Evolutionary conservation across 2,888 invertebrate species (phyloP).

Genomic region (Amiota minor): DNA sequence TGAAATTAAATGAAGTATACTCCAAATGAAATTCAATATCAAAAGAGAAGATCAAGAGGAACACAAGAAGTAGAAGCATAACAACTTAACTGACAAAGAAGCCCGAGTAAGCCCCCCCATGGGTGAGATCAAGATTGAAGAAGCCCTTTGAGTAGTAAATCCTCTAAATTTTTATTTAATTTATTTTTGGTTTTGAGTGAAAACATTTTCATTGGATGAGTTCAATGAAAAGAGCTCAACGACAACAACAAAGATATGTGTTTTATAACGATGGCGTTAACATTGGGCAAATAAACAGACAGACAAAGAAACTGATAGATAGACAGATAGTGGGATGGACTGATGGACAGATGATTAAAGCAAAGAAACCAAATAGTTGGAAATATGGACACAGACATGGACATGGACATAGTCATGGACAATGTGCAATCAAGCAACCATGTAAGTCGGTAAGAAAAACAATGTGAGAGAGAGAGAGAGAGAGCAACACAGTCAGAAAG

Average conservation of each 20-base stretch:
- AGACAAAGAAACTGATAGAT: neutral
- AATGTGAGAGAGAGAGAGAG: too few species aligned
- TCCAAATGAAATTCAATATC: too few species aligned
- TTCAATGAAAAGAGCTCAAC: neutral
- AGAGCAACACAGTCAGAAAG: too few species aligned
- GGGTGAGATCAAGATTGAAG: too few species aligned
- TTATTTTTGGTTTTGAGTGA: neutral
- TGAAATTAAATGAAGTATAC: too few species aligned
- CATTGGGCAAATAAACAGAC: neutral
- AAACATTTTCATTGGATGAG: slow-evolving; percentile 8
- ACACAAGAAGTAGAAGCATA: neutral
- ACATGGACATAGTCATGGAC: too few species aligned
- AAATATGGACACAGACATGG: neutral
- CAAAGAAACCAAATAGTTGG: neutral
- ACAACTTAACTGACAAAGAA: too few species aligned
- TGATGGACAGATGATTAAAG: slow-evolving; percentile 34
- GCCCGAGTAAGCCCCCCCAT: too few species aligned
- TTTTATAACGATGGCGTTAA: slow-evolving; percentile 11
- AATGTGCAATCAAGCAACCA: too few species aligned
- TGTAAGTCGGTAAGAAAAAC: too few species aligned
- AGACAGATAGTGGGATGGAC: neutral
- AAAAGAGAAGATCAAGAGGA: neutral
- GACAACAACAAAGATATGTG: neutral
- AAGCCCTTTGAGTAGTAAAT: too few species aligned
- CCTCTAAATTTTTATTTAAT: too few species aligned